Base-by-base conservation (phyloP, 2,797 vertebrate genomes). In the Nannoperca australis region DNA sequence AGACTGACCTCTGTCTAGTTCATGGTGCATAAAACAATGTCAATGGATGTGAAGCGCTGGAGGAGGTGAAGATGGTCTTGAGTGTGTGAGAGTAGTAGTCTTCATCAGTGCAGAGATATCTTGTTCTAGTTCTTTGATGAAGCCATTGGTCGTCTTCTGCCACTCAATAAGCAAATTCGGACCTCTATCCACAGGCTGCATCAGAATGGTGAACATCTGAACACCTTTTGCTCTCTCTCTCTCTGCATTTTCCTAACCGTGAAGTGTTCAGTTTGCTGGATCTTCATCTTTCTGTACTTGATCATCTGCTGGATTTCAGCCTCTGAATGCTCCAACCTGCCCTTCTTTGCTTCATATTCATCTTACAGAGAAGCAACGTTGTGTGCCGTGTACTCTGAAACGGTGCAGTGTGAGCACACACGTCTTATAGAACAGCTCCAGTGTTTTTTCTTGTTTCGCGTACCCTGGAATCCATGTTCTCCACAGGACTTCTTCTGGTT, bases 381-480 rank as follows among this genome's bases (percentile, higher is more conserved):
- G n/a, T 78, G 76, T 7, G 27, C 10, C 44, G 1, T 10, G 36
- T 78, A 68, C 6, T 51, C 61, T 47, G 42, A 56, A 22, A 49
- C 18, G 0, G 24, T 70, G 51, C 75, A 78, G 24, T 58, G 53
- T 1, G 51, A 20, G 38, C 76, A 78, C 36, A 72, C 54, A 5
- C 55, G 74, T 69, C 34, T n/a, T 51, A 30, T 58, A 73, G 60
- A 54, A 76, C n/a, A 76, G 58, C 40, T 76, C 65, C 40, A 78
- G 67, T 7, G 50, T 10, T 64, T 70, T 56, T 20, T 51, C 44
- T 42, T 78, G 75, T 24, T 15, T 49, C 0, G 15, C 15, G 70
- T 24, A 78, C 15, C 34, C 75, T 47, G 36, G 12, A 40, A 13
- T 78, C 75, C 59, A 64, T 49, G 67, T 56, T 47, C 12, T 32